Conservation (phyloP, 2,797 vertebrate genomes). For the Cossypha dichroa region DNA sequence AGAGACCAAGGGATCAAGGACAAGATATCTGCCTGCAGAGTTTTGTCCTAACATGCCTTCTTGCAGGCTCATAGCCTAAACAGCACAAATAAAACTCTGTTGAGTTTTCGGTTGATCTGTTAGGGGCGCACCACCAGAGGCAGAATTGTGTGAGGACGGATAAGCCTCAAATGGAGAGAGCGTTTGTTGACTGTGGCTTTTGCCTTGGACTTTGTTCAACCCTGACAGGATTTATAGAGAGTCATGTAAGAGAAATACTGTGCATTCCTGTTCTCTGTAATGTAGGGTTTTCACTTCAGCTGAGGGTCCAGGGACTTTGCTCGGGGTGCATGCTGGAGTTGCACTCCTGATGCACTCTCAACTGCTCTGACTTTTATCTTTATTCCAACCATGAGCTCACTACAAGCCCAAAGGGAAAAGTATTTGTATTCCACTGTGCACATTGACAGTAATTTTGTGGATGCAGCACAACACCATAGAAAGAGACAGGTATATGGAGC, state of each 20-base stretch:
- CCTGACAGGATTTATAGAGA: not conserved
- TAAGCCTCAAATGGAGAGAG: not conserved
- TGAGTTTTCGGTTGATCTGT: not conserved
- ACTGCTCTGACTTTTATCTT: not conserved
- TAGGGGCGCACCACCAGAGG: not conserved
- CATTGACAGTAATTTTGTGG: not conserved
- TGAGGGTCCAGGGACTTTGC: not conserved
- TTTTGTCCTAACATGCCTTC: not conserved
- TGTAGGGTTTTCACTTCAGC: not conserved
- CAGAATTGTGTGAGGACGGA: not conserved
- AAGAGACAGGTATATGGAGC: not conserved
- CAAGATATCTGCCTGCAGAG: not conserved
- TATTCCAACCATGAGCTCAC: not conserved
- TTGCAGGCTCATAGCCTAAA: not conserved
- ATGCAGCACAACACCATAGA: not conserved
- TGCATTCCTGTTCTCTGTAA: not conserved
- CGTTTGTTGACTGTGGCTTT: not conserved
- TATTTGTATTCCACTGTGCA: not conserved
- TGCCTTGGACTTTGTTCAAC: not conserved
- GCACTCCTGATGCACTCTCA: not conserved
- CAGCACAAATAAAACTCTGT: not conserved
- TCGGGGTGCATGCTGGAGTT: not conserved
- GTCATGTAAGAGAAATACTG: not conserved
- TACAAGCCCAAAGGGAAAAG: not conserved
- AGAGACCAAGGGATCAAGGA: not conserved